Evolutionary conservation across 2,888 invertebrate genomes (phyloP).

Genomic region (Pteria penguin): DNA sequence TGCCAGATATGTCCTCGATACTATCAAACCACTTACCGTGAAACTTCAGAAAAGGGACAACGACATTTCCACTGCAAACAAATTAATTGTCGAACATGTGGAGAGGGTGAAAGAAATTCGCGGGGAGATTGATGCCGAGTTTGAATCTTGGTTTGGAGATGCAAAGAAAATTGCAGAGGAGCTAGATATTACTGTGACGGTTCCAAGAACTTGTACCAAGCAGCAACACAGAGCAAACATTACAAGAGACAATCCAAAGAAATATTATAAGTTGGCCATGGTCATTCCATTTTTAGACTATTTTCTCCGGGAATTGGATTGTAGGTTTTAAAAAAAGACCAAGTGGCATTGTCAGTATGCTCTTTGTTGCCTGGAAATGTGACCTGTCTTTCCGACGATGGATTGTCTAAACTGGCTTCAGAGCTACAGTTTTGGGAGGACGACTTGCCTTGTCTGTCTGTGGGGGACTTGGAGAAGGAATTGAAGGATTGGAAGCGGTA

Average conservation of each 20-base stretch:
- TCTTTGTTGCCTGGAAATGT: neutral
- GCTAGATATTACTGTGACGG: neutral
- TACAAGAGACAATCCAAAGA: neutral
- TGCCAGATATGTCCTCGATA: neutral
- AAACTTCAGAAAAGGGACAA: conserved; percentile 6
- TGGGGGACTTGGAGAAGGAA: neutral
- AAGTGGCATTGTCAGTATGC: neutral
- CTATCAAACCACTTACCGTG: neutral
- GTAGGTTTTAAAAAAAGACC: neutral
- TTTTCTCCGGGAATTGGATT: neutral
- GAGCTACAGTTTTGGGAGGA: neutral
- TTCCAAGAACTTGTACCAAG: conserved; percentile 1
- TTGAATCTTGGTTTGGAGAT: conserved; percentile 2
- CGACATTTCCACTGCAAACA: neutral
- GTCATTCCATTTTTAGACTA: conserved; percentile 1
- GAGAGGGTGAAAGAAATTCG: neutral
- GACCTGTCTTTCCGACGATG: neutral
- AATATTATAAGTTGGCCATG: conserved; percentile 1
- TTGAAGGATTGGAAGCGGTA: neutral
- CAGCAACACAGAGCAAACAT: conserved; percentile 15
- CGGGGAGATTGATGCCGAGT: neutral
- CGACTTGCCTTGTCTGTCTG: neutral
- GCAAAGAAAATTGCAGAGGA: conserved; percentile 18
- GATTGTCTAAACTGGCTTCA: neutral
- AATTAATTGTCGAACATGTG: neutral